Evolutionary conservation across 2,113 vertebrate species (phyloP), one percentile per base, ranked within the genome.

Genomic region (Oceanites oceanicus): DNA sequence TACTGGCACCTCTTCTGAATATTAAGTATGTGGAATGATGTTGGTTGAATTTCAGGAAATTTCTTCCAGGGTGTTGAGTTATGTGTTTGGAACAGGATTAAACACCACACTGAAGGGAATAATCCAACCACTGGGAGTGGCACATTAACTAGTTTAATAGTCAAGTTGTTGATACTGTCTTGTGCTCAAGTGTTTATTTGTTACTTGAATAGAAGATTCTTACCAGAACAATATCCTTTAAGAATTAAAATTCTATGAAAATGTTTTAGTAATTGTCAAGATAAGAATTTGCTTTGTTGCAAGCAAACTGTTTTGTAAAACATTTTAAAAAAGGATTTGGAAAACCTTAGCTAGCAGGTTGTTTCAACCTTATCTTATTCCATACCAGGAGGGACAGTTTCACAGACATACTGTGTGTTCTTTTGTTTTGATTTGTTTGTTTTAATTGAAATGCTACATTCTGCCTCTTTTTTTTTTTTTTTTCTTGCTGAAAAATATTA

Each of bases 371-470:
- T 87, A 68, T 82, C 78, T 77, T 45, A 42, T 44, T 93, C 49
- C 2, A 1, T 63, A 75, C 56, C 59, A 86, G 67, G 67, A 93
- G 49, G 58, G 92, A 79, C 50, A 74, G n/a, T 91, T 96, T 90
- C 90, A 76, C 55, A 95, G 62, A 44, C 59, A 85, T 63, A 45
- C 73, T 82, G 26, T 47, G 32, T 91, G 84, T 87, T 93, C 11
- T 14, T 91, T 85, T 91, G 72, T 65, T 96, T 72, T 77, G 27
- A 53, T 90, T 90, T 94, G 72, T 94, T 93, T 93, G 65, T 96
- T 94, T 88, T 92, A 94, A 77, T 77, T 94, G 52, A 72, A 93
- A 40, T 76, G 42, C 53, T 76, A 10, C 66, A 66, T 79, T 79
- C 84, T 94, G 62, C 34, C 36, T 90, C 50, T 21, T 61, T 82